Percentiles rank a stretch among this genome's conserved stretches.
Evolutionary conservation across 1,140 invertebrate genomes (phyloP).

Genomic region (Cepaea nemoralis): DNA sequence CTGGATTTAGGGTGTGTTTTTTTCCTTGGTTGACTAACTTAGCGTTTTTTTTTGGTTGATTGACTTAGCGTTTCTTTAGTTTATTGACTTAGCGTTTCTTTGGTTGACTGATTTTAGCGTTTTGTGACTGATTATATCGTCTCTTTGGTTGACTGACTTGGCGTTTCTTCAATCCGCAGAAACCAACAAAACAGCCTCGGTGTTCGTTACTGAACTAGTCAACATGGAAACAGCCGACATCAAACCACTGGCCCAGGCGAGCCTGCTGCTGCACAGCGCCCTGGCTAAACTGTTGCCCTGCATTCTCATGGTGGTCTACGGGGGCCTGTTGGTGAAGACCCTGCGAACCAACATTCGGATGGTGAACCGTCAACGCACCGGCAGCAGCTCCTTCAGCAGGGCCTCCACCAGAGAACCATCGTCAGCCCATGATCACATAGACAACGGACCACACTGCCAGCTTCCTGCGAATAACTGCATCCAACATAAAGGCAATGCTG

Average conservation of each 20-base stretch:
- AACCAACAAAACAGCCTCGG: conserved; percentile 32
- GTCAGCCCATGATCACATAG: neutral
- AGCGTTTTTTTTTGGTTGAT: too few relatives aligned
- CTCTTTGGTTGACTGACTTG: too few relatives aligned
- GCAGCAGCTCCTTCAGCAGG: neutral
- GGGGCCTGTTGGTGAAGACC: conserved; percentile 69
- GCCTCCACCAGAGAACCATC: neutral
- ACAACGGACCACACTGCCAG: neutral
- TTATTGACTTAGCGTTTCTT: too few relatives aligned
- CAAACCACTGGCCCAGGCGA: conserved; percentile 54
- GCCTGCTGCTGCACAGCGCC: conserved; percentile 63
- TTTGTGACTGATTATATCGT: too few relatives aligned
- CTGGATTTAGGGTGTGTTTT: too few relatives aligned
- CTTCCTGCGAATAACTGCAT: too few relatives aligned
- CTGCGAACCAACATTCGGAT: conserved; percentile 61
- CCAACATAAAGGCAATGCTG: too few relatives aligned
- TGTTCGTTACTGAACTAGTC: conserved; percentile 52
- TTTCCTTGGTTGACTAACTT: too few relatives aligned
- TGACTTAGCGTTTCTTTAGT: too few relatives aligned
- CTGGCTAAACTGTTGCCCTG: conserved; percentile 72
- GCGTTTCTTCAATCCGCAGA: too few relatives aligned
- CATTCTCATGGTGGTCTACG: conserved; percentile 71
- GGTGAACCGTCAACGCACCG: neutral
- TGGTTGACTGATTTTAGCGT: too few relatives aligned
- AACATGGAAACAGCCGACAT: conserved; percentile 47